Conservation (phyloP, 2,113 vertebrate genomes). For the Pristiophorus japonicus region DNA sequence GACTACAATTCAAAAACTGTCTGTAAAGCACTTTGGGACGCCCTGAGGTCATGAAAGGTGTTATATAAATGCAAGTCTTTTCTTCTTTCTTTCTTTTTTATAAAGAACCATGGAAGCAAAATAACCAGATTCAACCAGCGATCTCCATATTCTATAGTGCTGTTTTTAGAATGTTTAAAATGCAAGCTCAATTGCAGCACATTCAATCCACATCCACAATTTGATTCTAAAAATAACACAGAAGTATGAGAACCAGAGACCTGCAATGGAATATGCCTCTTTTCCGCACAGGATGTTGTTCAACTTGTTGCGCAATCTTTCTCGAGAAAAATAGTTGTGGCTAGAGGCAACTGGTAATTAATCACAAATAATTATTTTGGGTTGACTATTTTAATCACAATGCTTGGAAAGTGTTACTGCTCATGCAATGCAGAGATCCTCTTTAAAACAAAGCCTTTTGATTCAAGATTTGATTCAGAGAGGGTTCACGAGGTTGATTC, state of each 20-base stretch:
- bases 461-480: too few relatives aligned
- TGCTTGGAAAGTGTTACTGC: background rate
- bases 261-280: background rate
- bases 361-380: background rate
- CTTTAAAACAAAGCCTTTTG: background rate
- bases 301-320: slow-evolving; percentile 1
- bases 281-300: slow-evolving; percentile 21
- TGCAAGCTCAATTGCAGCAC: background rate
- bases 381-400: background rate
- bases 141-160: background rate
- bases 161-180: background rate
- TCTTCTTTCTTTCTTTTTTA: background rate
- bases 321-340: background rate
- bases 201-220: background rate
- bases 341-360: background rate
- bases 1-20: background rate
- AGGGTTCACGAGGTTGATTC: too few relatives aligned
- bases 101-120: background rate
- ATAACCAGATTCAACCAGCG: background rate
- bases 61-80: background rate
- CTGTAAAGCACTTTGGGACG: background rate
- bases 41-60: background rate
- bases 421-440: background rate
- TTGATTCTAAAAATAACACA: slow-evolving; percentile 19
- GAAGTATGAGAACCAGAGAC: background rate